Base-by-base conservation (phyloP, 1,140 invertebrate genomes). In the Aphelenchoides avenae region DNA sequence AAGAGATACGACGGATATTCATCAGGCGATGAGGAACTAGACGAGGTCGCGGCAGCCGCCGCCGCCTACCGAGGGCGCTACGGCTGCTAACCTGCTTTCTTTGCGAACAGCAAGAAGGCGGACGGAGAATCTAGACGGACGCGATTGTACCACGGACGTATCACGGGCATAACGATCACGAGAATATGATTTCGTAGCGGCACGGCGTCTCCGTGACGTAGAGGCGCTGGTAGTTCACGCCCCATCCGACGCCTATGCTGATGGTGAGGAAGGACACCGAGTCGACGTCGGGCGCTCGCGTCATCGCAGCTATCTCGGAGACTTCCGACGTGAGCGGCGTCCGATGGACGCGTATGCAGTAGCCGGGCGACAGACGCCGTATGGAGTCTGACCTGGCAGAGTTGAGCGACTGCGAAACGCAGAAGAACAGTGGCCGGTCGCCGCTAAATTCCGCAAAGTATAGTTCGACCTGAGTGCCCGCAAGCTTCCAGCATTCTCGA, bases 341-440 rank as follows among this genome's bases (percentile, higher is more conserved):
- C 31, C 69, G 68, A 46, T 77, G 68, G n/a, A 75, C 73, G 34
- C 73, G 68, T 39, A 75, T 64, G 60, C 73, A 75, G 44, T 75
- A 75, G 31, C 73, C 73, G 34, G 71, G 68, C 7, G 74, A 75
- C 31, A 75, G 54, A 24, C 73, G 52, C 30, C 73, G 68, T 26
- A 75, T 68, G 31, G 64, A 54, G 31, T 75, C 74, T 18, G 61
- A 58, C 18, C 52, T 9, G 11, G 64, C 34, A 53, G 63, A 59
- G 46, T 52, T 52, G 46, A 61, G 52, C 26, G 61, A 57, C 24
- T 22, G 61, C 20, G 73, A 68, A 27, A 75, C 49, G 33, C 65
- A 74, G 22, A 75, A 51, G 44, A 75, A 75, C 29, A 75, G 56
- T 3, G 72, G 74, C 15, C 57, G 51, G 20, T 65, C 74, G 33